phyloP scores from a whole-genome alignment of 2,888 invertebrate genomes.

The Prenolepis imparis region DNA sequence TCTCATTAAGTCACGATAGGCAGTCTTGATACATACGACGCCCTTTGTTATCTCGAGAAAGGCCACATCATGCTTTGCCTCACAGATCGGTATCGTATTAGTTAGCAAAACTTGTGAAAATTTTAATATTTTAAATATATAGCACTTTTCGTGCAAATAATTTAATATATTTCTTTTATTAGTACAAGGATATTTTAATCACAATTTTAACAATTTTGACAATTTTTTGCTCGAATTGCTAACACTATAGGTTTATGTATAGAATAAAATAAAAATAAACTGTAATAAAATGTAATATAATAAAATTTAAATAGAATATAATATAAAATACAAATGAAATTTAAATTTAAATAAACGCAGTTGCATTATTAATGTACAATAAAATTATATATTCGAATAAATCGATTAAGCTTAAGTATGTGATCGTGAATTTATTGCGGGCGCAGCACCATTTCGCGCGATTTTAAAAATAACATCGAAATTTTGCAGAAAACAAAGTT shows the following conservation, averaged over 20 bases:
- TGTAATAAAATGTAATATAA: too few species aligned
- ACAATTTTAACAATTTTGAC: too few species aligned
- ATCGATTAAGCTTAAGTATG: too few species aligned
- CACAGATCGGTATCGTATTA: conserved; percentile 25
- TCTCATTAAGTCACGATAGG: conserved; percentile 52
- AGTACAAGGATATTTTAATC: too few species aligned
- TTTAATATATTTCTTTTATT: conserved; percentile 25
- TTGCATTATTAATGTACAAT: too few species aligned
- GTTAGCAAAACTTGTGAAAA: conserved; percentile 32
- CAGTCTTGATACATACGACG: conserved; percentile 22
- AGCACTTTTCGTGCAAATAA: conserved; percentile 10
- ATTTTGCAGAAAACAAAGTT: neutral
- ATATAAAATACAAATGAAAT: too few species aligned
- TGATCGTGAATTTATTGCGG: neutral
- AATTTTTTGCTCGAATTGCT: too few species aligned
- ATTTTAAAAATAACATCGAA: neutral
- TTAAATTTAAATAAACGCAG: too few species aligned
- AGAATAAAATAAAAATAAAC: too few species aligned
- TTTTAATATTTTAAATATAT: neutral
- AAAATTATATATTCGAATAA: too few species aligned
- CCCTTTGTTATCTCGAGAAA: conserved; percentile 19
- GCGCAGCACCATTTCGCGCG: neutral
- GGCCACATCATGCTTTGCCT: neutral
- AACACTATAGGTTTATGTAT: too few species aligned
- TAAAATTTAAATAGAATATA: too few species aligned